Evolutionary conservation across 2,888 invertebrate genomes (phyloP).

Genomic region (Heliconius aoede): DNA sequence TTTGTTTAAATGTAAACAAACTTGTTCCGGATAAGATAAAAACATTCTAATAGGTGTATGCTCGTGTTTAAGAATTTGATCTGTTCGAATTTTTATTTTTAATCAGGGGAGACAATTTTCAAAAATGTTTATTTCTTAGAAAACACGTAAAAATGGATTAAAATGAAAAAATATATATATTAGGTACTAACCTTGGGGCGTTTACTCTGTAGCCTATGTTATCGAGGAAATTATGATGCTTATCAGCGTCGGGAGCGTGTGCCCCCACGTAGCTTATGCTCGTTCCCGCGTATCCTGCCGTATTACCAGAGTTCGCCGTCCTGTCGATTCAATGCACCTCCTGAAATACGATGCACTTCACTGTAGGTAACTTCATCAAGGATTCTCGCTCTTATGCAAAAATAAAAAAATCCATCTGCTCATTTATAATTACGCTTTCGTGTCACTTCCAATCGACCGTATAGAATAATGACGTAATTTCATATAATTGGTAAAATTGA

Average conservation of each 20-base stretch:
- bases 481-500: constrained; percentile 65
- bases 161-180: constrained; percentile 33
- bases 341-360: constrained; percentile 77
- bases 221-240: constrained; percentile 80
- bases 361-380: constrained; percentile 55
- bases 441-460: constrained; percentile 39
- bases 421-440: constrained; percentile 46
- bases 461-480: constrained; percentile 59
- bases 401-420: constrained; percentile 43
- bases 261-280: constrained; percentile 76
- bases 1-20: constrained; percentile 82
- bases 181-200: constrained; percentile 85
- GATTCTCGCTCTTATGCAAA: constrained; percentile 27
- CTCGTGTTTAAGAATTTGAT: constrained; percentile 34
- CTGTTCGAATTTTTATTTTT: constrained; percentile 11
- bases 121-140: not conserved
- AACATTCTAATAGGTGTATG: constrained; percentile 57
- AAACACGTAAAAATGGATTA: not conserved
- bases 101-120: constrained; percentile 9
- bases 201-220: constrained; percentile 85
- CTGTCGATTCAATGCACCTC: constrained; percentile 88
- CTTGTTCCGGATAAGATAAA: constrained; percentile 83
- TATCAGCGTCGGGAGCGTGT: constrained; percentile 77
- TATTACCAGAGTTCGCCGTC: constrained; percentile 87
- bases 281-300: constrained; percentile 84